Conservation (phyloP, 1,140 invertebrate genomes). For the Chironomus striatipennis region DNA sequence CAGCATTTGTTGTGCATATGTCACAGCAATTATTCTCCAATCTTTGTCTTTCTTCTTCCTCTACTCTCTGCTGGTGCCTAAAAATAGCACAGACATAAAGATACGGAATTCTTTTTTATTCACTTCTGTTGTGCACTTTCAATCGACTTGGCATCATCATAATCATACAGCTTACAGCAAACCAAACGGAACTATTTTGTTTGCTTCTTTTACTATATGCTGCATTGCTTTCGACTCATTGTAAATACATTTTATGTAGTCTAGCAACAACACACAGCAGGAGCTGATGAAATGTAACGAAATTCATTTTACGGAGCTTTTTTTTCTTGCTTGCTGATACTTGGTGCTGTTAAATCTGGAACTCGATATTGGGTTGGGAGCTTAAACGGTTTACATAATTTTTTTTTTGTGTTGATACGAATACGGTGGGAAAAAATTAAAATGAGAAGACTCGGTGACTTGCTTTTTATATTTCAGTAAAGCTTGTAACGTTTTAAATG, state of each 20-base stretch:
- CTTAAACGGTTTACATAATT: neutral
- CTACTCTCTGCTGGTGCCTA: neutral
- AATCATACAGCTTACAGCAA: neutral
- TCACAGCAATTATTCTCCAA: neutral
- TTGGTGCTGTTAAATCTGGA: slow-evolving; percentile 4
- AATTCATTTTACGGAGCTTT: slow-evolving; percentile 3
- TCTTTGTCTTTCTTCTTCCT: neutral
- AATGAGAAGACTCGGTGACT: too few species aligned
- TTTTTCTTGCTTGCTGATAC: neutral
- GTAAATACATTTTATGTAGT: neutral
- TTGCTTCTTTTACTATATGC: too few species aligned
- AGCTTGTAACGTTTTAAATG: too few species aligned
- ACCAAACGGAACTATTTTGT: neutral
- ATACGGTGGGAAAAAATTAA: too few species aligned
- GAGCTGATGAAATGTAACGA: slow-evolving; percentile 7
- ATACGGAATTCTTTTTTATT: neutral
- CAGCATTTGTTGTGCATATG: neutral
- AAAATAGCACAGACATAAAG: neutral
- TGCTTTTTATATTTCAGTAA: too few species aligned
- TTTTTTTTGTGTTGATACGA: too few species aligned
- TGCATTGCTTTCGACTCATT: neutral
- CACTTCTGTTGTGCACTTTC: neutral
- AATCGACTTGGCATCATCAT: neutral
- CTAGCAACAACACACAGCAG: neutral
- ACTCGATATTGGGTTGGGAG: neutral